Percentiles rank a stretch among this genome's conserved stretches.
These are phyloP conservation scores for Tethya wilhelma DNA, from an alignment of 37 sponge, comb jelly and placozoan species.

Conservation along the genomic window DNA sequence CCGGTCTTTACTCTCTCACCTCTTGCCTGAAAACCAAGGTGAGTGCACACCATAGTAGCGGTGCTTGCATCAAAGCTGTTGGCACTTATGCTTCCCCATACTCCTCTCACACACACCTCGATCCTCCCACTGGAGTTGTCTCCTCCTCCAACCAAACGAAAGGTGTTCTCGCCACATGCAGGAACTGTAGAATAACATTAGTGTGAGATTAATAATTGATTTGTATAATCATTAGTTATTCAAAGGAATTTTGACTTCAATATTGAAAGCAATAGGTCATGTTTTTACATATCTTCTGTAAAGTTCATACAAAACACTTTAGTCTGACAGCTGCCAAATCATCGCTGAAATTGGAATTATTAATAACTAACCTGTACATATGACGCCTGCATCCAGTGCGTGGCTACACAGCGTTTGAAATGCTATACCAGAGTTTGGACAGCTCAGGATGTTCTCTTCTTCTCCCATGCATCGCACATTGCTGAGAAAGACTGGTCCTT, in stretches of 20 bases:
- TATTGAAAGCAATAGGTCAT: too few relatives aligned
- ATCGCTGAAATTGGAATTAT: too few relatives aligned
- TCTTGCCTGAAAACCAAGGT: background rate
- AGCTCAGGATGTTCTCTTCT: slow-evolving; percentile 28
- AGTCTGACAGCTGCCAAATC: too few relatives aligned
- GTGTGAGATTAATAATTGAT: too few relatives aligned
- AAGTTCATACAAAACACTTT: too few relatives aligned
- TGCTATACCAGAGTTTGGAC: background rate
- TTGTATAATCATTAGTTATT: too few relatives aligned
- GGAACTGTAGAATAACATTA: too few relatives aligned
- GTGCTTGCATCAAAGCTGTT: slow-evolving; percentile 5
- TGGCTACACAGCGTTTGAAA: slow-evolving; percentile 17
- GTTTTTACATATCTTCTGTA: too few relatives aligned
- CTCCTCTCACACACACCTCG: slow-evolving; percentile 42
- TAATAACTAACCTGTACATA: slow-evolving; percentile 19
- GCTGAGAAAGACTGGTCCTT: slow-evolving; percentile 26
- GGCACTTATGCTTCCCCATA: slow-evolving; percentile 22
- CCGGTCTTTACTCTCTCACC: too few relatives aligned
- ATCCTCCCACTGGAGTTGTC: slow-evolving; percentile 27
- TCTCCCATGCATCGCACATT: slow-evolving; percentile 36
- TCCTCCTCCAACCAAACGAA: slow-evolving; percentile 21
- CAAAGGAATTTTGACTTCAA: too few relatives aligned
- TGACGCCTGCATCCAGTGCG: slow-evolving; percentile 17
- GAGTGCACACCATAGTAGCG: slow-evolving; percentile 12
- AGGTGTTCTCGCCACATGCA: slow-evolving; percentile 13